These are phyloP conservation scores for Cetoscarus ocellatus DNA, from an alignment of 2,797 vertebrate species.

Conservation along the genomic window DNA sequence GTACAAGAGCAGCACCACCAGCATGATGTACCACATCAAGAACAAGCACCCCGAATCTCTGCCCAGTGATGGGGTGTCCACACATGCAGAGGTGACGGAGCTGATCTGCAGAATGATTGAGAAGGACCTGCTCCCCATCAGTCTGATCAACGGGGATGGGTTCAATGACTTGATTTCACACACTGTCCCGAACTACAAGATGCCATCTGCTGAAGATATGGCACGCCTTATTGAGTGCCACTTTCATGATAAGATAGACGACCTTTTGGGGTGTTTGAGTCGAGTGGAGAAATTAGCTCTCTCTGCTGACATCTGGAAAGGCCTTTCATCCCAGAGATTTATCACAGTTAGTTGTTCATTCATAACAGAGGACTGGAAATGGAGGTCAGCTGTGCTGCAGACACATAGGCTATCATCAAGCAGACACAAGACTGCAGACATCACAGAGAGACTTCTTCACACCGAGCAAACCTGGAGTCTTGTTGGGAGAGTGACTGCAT, in stretches of 20 bases:
- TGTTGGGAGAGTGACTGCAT: constrained; percentile 59
- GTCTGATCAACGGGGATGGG: constrained; percentile 55
- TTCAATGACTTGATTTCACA: constrained; percentile 64
- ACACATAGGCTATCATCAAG: constrained; percentile 61
- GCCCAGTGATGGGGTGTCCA: constrained; percentile 23
- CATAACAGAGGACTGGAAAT: constrained; percentile 76
- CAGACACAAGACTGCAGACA: constrained; percentile 2
- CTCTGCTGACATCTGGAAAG: constrained; percentile 72
- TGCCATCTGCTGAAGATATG: constrained; percentile 58
- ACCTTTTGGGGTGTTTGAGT: constrained; percentile 56
- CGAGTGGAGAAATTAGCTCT: constrained; percentile 69
- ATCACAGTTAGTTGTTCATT: constrained; percentile 75
- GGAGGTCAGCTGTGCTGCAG: constrained; percentile 70
- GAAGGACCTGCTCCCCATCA: constrained; percentile 74
- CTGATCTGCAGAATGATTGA: constrained; percentile 73
- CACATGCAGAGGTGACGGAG: constrained; percentile 64
- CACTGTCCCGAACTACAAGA: constrained; percentile 63
- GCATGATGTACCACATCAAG: constrained; percentile 78
- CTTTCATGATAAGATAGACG: constrained; percentile 62
- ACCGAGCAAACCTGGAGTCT: constrained; percentile 60
- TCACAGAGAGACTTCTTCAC: constrained; percentile 51
- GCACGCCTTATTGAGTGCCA: constrained; percentile 58
- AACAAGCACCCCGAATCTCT: constrained; percentile 63
- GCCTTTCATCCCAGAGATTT: constrained; percentile 66
- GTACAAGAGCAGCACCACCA: constrained; percentile 76